Evolutionary conservation across 2,888 invertebrate species (phyloP), one percentile per base, ranked within the genome.

Genomic region (Falcaria lacertinaria): DNA sequence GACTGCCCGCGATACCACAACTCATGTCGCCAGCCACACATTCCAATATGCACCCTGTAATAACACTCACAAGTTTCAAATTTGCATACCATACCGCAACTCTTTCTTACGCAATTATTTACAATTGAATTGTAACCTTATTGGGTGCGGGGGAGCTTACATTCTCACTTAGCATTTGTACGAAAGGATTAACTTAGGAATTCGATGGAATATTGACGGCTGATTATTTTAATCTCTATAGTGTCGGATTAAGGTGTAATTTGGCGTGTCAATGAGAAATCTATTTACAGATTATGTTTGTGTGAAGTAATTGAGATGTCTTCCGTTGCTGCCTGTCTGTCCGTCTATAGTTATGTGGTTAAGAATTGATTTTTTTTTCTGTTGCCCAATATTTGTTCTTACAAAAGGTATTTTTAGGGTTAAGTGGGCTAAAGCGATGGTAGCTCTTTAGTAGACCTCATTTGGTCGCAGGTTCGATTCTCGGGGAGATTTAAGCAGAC

Each of bases 221-320:
- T 14, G 7, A 11, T 14, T 25, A 32, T 41, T 42, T 47, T 47
- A 35, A 42, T 44, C 45, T 47, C 13, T 13, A 35, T 42, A n/a
- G 11, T 34, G 0, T 1, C 1, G 0, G 0, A 0, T 0, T 67
- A 75, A 51, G 41, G 61, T 57, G 25, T 4, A 25, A 40, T 60
- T 68, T 76, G 6, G 52, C 3, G 22, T 61, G 64, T 38, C 15
- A 47, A 54, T 43, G 34, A n/a, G 22, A 35, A 63, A 65, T 79
- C 74, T 84, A 85, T 85, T 81, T 80, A 58, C 48, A 73, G 73
- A 66, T 64, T 72, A 57, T 53, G 44, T 54, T 59, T 73, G 76
- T 72, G 76, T 71, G 75, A 79, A 79, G 78, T 88, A 87, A 88
- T 88, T 87, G 88, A 88, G 88, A 70, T 62, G 80, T 88, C 77